phyloP scores from a whole-genome alignment of 2,113 vertebrate species.

The Brachirus orientalis region DNA sequence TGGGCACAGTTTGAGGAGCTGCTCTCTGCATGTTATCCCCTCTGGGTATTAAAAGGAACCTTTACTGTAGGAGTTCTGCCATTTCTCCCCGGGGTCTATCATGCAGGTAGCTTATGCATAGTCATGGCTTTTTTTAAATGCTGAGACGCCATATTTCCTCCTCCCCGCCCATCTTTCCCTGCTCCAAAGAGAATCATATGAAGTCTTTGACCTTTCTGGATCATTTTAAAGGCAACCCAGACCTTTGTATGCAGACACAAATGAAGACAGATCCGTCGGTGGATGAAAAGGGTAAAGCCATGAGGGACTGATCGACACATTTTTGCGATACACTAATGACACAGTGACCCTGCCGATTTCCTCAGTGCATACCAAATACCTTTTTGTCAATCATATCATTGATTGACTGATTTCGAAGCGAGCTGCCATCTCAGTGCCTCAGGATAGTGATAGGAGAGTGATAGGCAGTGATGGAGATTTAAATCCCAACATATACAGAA shows the following conservation, averaged over 20 bases:
- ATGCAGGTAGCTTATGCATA: constrained; percentile 61
- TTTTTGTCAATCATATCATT: constrained; percentile 71
- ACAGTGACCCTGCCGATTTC: constrained; percentile 64
- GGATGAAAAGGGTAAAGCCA: constrained; percentile 83
- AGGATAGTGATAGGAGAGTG: constrained; percentile 16
- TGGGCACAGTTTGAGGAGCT: constrained; percentile 27
- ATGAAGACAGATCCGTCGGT: constrained; percentile 80
- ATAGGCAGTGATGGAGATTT: constrained; percentile 31
- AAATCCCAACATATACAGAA: constrained; percentile 37
- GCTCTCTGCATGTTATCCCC: constrained; percentile 44
- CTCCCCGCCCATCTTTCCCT: constrained; percentile 50
- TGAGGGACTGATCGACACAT: constrained; percentile 69
- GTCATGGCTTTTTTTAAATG: constrained; percentile 75
- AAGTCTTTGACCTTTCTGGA: constrained; percentile 81
- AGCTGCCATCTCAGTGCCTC: constrained; percentile 43
- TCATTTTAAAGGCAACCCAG: constrained; percentile 79
- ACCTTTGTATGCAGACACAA: constrained; percentile 81
- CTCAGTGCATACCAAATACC: constrained; percentile 67
- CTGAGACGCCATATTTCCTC: constrained; percentile 74
- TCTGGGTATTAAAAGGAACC: constrained; percentile 47
- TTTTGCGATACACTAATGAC: constrained; percentile 75
- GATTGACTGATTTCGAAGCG: constrained; percentile 61
- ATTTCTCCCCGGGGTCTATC: constrained; percentile 40
- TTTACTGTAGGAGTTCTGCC: constrained; percentile 53
- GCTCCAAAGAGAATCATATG: constrained; percentile 67